A percentile compares a stretch with the other conserved stretches of the same genome.
phyloP scores from a whole-genome alignment of 1,140 invertebrate genomes.

The Leptinotarsa lineolata region DNA sequence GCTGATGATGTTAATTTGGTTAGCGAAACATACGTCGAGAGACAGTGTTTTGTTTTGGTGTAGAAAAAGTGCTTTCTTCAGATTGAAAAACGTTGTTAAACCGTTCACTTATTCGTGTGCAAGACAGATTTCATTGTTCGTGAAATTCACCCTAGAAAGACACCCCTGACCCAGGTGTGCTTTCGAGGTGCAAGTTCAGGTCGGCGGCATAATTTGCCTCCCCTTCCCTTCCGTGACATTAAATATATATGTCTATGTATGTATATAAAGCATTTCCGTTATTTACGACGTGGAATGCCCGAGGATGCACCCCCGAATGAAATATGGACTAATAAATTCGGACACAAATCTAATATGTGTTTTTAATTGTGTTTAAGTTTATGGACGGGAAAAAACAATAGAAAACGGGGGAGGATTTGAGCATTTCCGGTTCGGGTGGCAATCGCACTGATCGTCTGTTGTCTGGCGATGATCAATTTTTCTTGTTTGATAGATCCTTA shows the following conservation, averaged over 20 bases:
- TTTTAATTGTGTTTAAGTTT: constrained; percentile 43
- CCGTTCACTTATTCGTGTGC: too few species aligned
- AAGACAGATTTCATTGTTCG: background rate
- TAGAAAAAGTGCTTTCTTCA: too few species aligned
- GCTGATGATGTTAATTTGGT: too few species aligned
- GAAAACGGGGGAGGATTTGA: constrained; percentile 24
- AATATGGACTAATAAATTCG: constrained; percentile 42
- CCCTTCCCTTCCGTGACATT: constrained; percentile 40
- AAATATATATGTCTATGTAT: constrained; percentile 37
- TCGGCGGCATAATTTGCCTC: constrained; percentile 43
- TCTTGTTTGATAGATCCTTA: background rate
- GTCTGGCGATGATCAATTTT: background rate
- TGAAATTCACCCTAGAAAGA: background rate
- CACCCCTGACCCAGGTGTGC: constrained; percentile 20
- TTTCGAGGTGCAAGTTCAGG: constrained; percentile 35
- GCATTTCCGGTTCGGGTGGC: background rate
- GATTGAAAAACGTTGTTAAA: too few species aligned
- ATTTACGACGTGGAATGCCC: constrained; percentile 38
- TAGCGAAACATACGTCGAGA: too few species aligned
- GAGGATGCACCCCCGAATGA: constrained; percentile 33
- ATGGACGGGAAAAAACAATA: constrained; percentile 33
- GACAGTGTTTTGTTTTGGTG: too few species aligned
- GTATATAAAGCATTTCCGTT: constrained; percentile 35
- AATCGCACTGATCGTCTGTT: background rate
- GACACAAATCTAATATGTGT: constrained; percentile 40